Conservation (phyloP, 2,888 invertebrate genomes). For the Cancer borealis region DNA sequence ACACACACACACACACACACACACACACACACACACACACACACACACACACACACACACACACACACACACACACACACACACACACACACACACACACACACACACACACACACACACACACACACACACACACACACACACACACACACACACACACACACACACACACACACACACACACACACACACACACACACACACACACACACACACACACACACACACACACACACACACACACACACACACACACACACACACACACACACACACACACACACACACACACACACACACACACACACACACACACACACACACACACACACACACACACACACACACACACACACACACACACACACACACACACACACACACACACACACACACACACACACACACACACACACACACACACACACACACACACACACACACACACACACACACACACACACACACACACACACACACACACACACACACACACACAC, state of each 20-base stretch:
- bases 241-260: too few relatives aligned
- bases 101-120: too few relatives aligned
- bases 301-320: too few relatives aligned
- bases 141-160: neutral
- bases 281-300: neutral
- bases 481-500: neutral
- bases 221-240: too few relatives aligned
- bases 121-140: neutral
- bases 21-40: too few relatives aligned
- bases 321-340: neutral
- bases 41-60: neutral
- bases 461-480: neutral
- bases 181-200: neutral
- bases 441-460: too few relatives aligned
- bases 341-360: neutral
- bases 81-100: too few relatives aligned
- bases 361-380: too few relatives aligned
- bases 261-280: neutral
- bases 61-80: neutral
- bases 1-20: neutral
- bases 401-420: neutral
- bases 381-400: too few relatives aligned
- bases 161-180: too few relatives aligned
- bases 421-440: neutral
- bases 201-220: neutral